Base-by-base conservation (phyloP, 2,113 vertebrate species). In the Tinamus guttatus region DNA sequence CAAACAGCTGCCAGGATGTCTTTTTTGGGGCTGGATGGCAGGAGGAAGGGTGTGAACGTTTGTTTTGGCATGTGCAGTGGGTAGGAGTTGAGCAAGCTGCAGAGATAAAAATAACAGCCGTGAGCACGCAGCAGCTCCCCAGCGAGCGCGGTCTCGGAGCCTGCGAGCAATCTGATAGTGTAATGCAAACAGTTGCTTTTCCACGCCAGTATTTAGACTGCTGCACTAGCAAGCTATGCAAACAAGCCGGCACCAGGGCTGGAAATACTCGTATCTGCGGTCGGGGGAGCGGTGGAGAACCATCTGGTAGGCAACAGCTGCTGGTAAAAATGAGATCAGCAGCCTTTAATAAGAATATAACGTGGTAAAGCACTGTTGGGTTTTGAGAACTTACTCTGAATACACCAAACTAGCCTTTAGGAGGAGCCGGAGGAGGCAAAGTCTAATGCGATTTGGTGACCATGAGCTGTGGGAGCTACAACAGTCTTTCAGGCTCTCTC, bases 91-190 rank as follows among this genome's bases (percentile, higher is more conserved):
- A 69, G 40, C 3, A 32, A 69, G 25, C 34, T n/a, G 76, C 34
- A 59, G 68, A 60, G 49, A 52, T 47, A 34, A 78, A 64, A 63
- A 18, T 36, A 74, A 85, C 51, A 81, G 14, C 45, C 63, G 41
- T 40, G 62, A 49, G 40, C 25, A 27, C n/a, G 43, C 81, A 80
- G 62, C 34, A 77, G 43, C 22, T 24, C 32, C 36, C 43, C 28
- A 45, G 24, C n/a, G 32, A 36, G 27, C 0, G 0, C 43, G 59
- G 16, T 56, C 3, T 0, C 40, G 52, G 32, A 84, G 28, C 38
- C 64, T 68, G 38, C 20, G n/a, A 67, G 34, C 71, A 49, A 10
- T 81, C 81, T 76, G 45, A 32, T 84, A 52, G 17, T 9, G 18
- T 27, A 49, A 62, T 56, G 83, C 65, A 69, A 81, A 84, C 51